Evolutionary conservation across 2,113 vertebrate genomes (phyloP), one percentile per base, ranked within the genome.

Genomic region (Sylvilagus bachmani): DNA sequence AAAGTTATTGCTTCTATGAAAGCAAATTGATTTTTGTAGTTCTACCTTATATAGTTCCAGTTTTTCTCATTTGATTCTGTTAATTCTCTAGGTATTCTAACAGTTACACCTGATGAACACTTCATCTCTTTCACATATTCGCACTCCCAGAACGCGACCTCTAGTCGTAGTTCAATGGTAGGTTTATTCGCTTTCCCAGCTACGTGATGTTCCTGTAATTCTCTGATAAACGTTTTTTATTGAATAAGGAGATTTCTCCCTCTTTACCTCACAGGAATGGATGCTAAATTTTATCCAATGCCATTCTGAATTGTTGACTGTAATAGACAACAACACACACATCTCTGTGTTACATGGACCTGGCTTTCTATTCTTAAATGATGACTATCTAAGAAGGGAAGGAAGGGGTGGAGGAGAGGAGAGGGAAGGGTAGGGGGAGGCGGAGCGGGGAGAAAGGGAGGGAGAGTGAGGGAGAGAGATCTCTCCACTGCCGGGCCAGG

Each of bases 21-120:
- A 81, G 33, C 12, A 66, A 75, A 83, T 24, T 78, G 44, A 81
- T 53, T 29, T 87, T 29, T 24, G 16, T 53, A 55, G 49, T 71
- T 69, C 78, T 71, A 10, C 67, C 6, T 91, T 51, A 62, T 58
- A 44, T 27, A 55, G 64, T 71, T 61, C 38, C 29, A 33, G 74
- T 33, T 84, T 66, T 78, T 58, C 66, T 29, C 25, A 61, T 29
- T 73, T 92, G 31, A 44, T 24, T 66, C 13, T 89, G 3, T 66
- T 66, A 55, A 21, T 79, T 89, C 80, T 94, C 85, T 85, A n/a
- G 16, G 79, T 25, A 89, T 85, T 62, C 86, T 80, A 73, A 64
- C 55, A 73, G 58, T 71, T 84, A 61, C 24, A 24, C 44, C 64
- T 53, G 69, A 44, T 44, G 17, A 78, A 44, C n/a, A 80, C 29